A percentile compares a stretch with the other conserved stretches of the same genome.
These are phyloP conservation scores for Taeniopygia guttata DNA, from an alignment of 2,797 vertebrate genomes.

Conservation along the genomic window DNA sequence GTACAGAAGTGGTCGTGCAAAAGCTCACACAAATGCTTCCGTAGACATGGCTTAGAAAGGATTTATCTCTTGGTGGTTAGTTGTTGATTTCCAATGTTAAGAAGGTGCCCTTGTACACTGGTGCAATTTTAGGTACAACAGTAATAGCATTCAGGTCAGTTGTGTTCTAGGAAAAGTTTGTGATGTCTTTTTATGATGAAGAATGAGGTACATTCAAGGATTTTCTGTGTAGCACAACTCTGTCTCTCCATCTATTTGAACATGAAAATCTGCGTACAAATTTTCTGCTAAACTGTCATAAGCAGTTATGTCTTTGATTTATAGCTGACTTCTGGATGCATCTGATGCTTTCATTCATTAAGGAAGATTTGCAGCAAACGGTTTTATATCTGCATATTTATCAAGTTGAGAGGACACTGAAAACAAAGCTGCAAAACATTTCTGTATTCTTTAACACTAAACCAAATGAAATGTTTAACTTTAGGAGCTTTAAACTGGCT, in stretches of 20 bases:
- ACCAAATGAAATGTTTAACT: background rate
- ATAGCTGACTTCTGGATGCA: background rate
- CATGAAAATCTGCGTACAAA: background rate
- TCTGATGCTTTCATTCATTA: constrained; percentile 44
- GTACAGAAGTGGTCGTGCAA: background rate
- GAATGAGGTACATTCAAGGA: background rate
- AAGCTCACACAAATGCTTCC: background rate
- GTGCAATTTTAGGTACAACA: background rate
- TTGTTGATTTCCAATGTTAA: background rate
- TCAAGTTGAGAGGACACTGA: background rate
- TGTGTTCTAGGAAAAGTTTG: background rate
- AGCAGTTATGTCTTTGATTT: constrained; percentile 1
- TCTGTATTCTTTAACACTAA: background rate
- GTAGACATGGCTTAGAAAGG: background rate
- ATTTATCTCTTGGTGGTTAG: background rate
- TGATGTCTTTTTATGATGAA: background rate
- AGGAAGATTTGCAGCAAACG: constrained; percentile 9
- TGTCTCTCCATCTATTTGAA: background rate
- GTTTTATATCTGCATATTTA: constrained; percentile 5
- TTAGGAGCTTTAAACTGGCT: background rate
- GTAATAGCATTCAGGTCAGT: background rate
- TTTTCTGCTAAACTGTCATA: constrained; percentile 6
- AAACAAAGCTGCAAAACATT: background rate
- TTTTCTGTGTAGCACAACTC: background rate
- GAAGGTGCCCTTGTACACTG: rapidly evolving